Conservation (phyloP, 2,888 invertebrate genomes). For the Scrobipalpa costella region DNA sequence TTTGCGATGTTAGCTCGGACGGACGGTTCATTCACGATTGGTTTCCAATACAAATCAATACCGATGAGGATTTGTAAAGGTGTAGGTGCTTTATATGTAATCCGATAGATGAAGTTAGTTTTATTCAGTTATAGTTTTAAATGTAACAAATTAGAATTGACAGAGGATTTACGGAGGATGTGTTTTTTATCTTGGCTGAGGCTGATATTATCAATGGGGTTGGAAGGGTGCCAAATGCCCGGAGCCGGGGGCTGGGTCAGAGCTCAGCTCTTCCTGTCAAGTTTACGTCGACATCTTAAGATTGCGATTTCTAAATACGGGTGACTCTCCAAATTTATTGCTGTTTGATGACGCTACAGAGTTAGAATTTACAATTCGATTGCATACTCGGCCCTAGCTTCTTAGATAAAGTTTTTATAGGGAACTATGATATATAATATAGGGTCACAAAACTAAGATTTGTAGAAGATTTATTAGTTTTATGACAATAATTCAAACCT, state of each 20-base stretch:
- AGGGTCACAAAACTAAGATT: neutral
- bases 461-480: neutral
- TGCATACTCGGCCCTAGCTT: neutral
- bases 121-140: constrained; percentile 8
- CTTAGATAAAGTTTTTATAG: constrained; percentile 7
- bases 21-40: constrained; percentile 19
- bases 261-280: constrained; percentile 41
- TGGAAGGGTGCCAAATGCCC: constrained; percentile 62
- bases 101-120: neutral
- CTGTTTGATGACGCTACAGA: constrained; percentile 9
- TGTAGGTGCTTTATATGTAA: constrained; percentile 15
- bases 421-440: neutral
- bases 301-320: constrained; percentile 32
- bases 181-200: constrained; percentile 59
- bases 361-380: neutral
- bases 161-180: constrained; percentile 43
- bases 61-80: constrained; percentile 19
- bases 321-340: constrained; percentile 12
- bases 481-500: too few species aligned
- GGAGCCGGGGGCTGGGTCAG: constrained; percentile 42
- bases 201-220: constrained; percentile 61
- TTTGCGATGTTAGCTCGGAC: constrained; percentile 42
- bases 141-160: constrained; percentile 37
- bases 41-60: constrained; percentile 19
- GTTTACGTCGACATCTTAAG: constrained; percentile 40